phyloP scores from a whole-genome alignment of 2,797 vertebrate genomes.

The Betta splendens region DNA sequence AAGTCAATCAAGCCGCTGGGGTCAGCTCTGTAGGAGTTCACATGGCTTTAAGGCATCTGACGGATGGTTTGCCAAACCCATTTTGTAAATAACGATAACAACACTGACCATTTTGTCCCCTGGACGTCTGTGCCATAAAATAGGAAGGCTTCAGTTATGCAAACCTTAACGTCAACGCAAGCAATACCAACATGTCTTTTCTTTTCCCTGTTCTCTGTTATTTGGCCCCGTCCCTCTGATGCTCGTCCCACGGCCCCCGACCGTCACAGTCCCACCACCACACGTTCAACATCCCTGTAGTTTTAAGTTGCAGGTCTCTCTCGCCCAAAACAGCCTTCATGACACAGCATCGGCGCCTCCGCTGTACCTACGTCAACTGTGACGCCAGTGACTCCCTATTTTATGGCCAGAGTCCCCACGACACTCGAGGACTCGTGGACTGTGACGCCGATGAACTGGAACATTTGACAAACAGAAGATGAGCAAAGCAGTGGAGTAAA shows the following conservation, averaged over 20 bases:
- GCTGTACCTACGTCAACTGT: constrained; percentile 72
- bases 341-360: constrained; percentile 45
- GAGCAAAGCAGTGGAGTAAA: constrained; percentile 67
- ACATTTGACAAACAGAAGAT: constrained; percentile 60
- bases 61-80: constrained; percentile 88
- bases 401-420: constrained; percentile 84
- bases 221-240: constrained; percentile 30
- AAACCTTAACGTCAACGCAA: constrained; percentile 77
- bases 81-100: constrained; percentile 96
- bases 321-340: constrained; percentile 29
- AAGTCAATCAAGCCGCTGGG: constrained; percentile 93
- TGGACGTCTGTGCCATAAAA: constrained; percentile 94
- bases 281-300: background rate
- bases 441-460: constrained; percentile 65
- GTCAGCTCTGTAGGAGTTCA: constrained; percentile 89
- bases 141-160: constrained; percentile 89
- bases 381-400: constrained; percentile 79
- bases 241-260: background rate
- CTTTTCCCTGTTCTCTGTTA: constrained; percentile 35
- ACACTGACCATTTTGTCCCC: constrained; percentile 88
- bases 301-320: constrained; percentile 23
- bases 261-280: constrained; percentile 14
- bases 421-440: constrained; percentile 71
- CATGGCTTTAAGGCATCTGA: constrained; percentile 97
- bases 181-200: constrained; percentile 81